These are phyloP conservation scores for Lithophane semibrunnea DNA, from an alignment of 2,888 invertebrate genomes.

Conservation along the genomic window DNA sequence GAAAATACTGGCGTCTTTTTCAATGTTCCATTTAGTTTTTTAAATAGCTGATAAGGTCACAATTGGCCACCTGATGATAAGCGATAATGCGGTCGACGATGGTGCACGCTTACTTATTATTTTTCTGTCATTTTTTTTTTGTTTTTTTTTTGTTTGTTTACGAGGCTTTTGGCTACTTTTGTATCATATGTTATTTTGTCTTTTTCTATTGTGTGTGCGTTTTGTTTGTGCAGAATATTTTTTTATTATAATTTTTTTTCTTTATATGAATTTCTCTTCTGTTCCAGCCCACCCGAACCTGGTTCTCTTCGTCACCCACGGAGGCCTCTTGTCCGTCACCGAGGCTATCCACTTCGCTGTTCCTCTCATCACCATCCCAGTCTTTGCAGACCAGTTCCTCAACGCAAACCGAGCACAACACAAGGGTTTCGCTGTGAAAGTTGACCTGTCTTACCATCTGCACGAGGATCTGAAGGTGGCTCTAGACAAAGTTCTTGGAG, in stretches of 20 bases:
- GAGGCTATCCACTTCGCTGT: conserved; percentile 76
- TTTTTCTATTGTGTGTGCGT: too few species aligned
- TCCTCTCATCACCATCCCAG: conserved; percentile 77
- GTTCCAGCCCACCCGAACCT: conserved; percentile 77
- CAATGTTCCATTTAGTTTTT: background rate
- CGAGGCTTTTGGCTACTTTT: too few species aligned
- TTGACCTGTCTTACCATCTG: conserved; percentile 67
- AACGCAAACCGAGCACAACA: conserved; percentile 72
- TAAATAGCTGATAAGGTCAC: background rate
- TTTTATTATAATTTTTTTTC: too few species aligned
- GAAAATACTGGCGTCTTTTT: background rate
- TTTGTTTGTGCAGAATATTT: too few species aligned
- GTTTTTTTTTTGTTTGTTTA: too few species aligned
- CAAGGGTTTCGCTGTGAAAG: conserved; percentile 73
- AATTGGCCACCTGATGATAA: too few species aligned
- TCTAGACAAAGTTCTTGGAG: conserved; percentile 66
- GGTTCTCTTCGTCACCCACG: conserved; percentile 77
- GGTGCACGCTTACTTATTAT: too few species aligned
- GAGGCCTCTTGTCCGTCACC: conserved; percentile 76
- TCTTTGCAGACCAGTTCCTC: conserved; percentile 76
- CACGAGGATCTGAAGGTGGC: conserved; percentile 67
- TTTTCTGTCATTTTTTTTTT: background rate
- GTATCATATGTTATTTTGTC: too few species aligned
- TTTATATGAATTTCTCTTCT: background rate
- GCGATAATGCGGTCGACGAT: background rate